These are phyloP conservation scores for Silurus glanis DNA, from an alignment of 2,113 vertebrate genomes.

Conservation along the genomic window DNA sequence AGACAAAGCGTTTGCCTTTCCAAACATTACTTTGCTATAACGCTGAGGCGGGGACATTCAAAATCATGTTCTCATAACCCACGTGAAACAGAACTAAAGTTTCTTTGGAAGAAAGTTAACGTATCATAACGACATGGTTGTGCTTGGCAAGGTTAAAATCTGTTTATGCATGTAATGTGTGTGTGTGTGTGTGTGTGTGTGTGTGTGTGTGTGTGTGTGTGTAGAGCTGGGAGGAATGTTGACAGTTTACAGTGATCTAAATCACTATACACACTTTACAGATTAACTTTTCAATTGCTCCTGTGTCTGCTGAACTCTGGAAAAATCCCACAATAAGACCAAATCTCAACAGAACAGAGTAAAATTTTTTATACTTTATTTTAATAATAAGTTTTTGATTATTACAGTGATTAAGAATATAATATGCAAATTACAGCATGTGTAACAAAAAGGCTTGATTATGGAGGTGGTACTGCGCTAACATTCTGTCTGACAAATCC, in stretches of 20 bases:
- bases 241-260: neutral
- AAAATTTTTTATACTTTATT: no score
- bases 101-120: no score
- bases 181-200: no score
- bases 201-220: no score
- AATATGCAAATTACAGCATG: neutral
- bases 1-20: neutral
- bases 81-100: no score
- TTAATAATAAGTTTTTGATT: neutral
- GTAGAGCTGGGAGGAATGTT: neutral
- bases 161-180: neutral
- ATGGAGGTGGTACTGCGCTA: neutral
- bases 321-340: neutral
- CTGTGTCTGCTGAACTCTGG: neutral
- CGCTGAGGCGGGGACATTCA: no score
- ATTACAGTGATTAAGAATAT: neutral
- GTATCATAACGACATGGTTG: no score
- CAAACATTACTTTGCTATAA: no score
- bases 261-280: neutral
- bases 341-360: neutral
- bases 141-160: no score
- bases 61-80: neutral
- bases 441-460: neutral
- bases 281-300: neutral
- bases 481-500: neutral